These are phyloP conservation scores for Sinhomidia bicolor DNA, from an alignment of 2,888 invertebrate species.

Conservation along the genomic window DNA sequence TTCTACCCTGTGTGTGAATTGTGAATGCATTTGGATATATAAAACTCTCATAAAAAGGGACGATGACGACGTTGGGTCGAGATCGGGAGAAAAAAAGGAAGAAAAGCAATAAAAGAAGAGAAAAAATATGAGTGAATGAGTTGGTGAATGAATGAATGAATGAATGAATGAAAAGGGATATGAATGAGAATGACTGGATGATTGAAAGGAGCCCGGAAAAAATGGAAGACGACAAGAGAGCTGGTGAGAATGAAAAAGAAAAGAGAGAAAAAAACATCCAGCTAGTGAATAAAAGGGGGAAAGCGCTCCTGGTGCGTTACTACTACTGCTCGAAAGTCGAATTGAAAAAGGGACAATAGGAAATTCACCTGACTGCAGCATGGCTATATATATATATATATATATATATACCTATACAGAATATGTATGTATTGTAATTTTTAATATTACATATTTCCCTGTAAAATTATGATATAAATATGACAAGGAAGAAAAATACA, in stretches of 20 bases:
- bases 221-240: neutral
- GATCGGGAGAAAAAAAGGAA: neutral
- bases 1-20: neutral
- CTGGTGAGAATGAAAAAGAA: too few relatives aligned
- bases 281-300: constrained; percentile 54
- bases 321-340: neutral
- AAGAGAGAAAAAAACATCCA: constrained; percentile 48
- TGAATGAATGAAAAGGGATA: constrained; percentile 24
- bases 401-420: too few relatives aligned
- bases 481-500: neutral
- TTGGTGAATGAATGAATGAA: constrained; percentile 43
- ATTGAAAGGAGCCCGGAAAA: constrained; percentile 41
- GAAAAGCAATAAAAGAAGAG: neutral
- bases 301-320: constrained; percentile 47
- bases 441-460: neutral
- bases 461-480: neutral
- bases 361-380: constrained; percentile 44
- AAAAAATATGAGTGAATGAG: neutral
- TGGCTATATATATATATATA: neutral
- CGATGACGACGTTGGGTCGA: neutral
- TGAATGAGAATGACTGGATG: constrained; percentile 56
- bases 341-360: constrained; percentile 14
- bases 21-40: neutral
- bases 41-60: neutral
- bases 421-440: too few relatives aligned